These are phyloP conservation scores for Pangasius djambal DNA, from an alignment of 2,797 vertebrate genomes.

Conservation along the genomic window DNA sequence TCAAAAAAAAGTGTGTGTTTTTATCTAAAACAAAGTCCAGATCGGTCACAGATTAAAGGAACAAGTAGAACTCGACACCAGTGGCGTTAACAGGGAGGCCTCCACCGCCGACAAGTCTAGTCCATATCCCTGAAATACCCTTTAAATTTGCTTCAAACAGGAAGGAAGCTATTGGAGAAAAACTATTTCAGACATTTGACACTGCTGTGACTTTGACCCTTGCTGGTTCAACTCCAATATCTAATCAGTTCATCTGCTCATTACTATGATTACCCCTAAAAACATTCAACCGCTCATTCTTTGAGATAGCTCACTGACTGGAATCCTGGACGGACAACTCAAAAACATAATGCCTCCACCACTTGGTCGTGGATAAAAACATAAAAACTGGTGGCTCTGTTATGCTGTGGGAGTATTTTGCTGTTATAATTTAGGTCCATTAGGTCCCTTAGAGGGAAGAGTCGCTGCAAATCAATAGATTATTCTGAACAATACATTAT, in stretches of 20 bases:
- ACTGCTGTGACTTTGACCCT: not conserved
- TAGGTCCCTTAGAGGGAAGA: not conserved
- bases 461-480: not conserved
- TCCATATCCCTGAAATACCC: not conserved
- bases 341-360: not conserved
- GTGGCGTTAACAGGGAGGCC: not conserved
- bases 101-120: not conserved
- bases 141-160: not conserved
- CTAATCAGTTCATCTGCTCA: not conserved
- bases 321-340: not conserved
- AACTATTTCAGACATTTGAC: not conserved
- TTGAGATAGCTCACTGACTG: not conserved
- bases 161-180: not conserved
- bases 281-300: not conserved
- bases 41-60: not conserved
- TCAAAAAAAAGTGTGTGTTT: not conserved
- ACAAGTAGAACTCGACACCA: not conserved
- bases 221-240: not conserved
- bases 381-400: not conserved
- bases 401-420: not conserved
- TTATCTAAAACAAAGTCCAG: not conserved
- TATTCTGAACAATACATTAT: not conserved
- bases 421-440: not conserved
- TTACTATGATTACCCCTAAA: not conserved
- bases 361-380: not conserved